Evolutionary conservation across 92 coral and sea anemone species (phyloP), one percentile per base, ranked within the genome.

Genomic region (Zoanthus gigantus): DNA sequence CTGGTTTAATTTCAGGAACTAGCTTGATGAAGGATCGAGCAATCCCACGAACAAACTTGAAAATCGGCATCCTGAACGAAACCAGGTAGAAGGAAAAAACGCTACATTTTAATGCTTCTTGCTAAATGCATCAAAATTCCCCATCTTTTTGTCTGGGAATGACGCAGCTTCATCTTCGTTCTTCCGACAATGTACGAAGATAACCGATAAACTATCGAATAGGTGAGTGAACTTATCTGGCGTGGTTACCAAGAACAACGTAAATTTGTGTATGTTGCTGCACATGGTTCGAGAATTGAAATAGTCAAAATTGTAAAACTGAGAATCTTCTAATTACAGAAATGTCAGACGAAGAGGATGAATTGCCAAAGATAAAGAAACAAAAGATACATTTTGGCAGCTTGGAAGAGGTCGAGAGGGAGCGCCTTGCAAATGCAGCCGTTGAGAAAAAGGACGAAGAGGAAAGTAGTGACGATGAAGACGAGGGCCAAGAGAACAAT

Each of bases 261-360:
- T 61, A 37, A 37, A 37, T 37, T 37, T 31, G 32, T 61, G 69
- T 63, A 7, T 77, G 82, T 57, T 67, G 37, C 45, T 80, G 85
- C 85, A 80, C 85, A 80, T 80, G 85, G 74, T 58, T 15, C 11
- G 15, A 9, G 15, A 17, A 11, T 14, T 4, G 9, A 10, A 60
- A 34, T 42, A 14, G 31, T 63, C 42, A 37, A 37, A 37, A 37
- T 37, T 37, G 42, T 50, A 0, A 8, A 77, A n/a, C 23, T 10
- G 1, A 18, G 16, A 17, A 6, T 8, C 10, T 1, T 65, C 45
- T 46, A 16, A 46, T 30, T 23, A 14, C 13, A 34, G 89, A 77
- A 28, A 97, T 97, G 99, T 97, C 98, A 56, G 99, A 97, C 65
- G 99, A 97, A 58, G 99, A 97, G 78, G 94, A 84, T 76, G 96